phyloP scores from a whole-genome alignment of 2,113 vertebrate species.

The Micronycteris hirsuta region DNA sequence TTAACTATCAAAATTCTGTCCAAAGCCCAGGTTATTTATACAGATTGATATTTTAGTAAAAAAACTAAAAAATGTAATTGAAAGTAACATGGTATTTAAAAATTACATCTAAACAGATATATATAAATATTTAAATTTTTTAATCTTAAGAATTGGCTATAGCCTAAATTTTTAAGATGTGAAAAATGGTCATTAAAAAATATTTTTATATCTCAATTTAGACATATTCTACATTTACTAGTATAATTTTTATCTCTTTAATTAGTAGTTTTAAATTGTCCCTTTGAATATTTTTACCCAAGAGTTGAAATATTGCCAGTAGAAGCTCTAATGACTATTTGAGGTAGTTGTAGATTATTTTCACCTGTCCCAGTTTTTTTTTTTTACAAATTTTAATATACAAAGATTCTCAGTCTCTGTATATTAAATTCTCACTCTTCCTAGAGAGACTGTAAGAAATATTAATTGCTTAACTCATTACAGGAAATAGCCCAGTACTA shows the following conservation, averaged over 20 bases:
- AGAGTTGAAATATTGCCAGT: background rate
- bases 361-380: background rate
- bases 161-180: background rate
- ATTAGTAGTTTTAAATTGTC: slow-evolving; percentile 8
- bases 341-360: background rate
- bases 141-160: slow-evolving; percentile 12
- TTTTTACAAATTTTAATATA: slow-evolving; percentile 29
- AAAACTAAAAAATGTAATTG: background rate
- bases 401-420: slow-evolving; percentile 1
- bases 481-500: background rate
- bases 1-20: slow-evolving; percentile 23
- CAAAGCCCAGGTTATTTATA: slow-evolving; percentile 26
- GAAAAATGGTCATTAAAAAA: slow-evolving; percentile 37
- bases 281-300: slow-evolving; percentile 3
- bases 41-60: slow-evolving; percentile 30
- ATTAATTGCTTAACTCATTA: slow-evolving; percentile 24
- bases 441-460: slow-evolving; percentile 22
- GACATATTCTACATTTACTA: background rate
- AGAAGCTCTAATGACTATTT: background rate
- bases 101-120: slow-evolving; percentile 23
- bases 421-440: slow-evolving; percentile 25
- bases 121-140: background rate
- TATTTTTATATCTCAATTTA: background rate
- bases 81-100: slow-evolving; percentile 33
- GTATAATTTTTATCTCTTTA: background rate